Evolutionary conservation across 2,797 vertebrate species (phyloP).

Genomic region (Falco berigora): DNA sequence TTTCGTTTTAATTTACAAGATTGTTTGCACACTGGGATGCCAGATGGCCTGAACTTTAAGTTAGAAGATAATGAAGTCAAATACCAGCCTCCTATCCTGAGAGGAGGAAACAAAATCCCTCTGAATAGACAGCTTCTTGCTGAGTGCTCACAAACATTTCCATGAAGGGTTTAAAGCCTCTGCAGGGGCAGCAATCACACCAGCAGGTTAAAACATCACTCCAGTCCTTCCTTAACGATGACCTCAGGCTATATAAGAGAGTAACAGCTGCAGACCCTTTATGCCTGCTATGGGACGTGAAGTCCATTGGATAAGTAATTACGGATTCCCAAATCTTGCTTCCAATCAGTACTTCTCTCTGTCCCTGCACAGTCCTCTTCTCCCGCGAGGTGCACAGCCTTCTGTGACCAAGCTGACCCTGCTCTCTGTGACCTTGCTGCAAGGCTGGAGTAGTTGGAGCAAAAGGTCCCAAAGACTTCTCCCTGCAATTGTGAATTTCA

Average conservation of each 20-base stretch:
- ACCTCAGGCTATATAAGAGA: neutral
- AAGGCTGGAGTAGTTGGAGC: neutral
- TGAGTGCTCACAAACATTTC: neutral
- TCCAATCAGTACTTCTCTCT: neutral
- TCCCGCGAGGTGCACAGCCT: neutral
- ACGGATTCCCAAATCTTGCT: neutral
- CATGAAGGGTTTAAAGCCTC: neutral
- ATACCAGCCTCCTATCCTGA: neutral
- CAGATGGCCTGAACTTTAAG: constrained; percentile 75
- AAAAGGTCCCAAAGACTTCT: neutral
- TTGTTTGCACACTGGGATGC: constrained; percentile 71
- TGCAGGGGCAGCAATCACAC: neutral
- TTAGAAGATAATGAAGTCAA: constrained; percentile 64
- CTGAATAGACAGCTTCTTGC: neutral
- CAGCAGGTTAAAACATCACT: neutral
- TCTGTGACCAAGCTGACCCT: neutral
- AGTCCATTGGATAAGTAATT: neutral
- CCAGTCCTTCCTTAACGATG: neutral
- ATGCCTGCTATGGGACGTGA: neutral
- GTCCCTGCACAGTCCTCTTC: neutral
- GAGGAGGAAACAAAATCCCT: neutral
- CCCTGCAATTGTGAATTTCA: neutral
- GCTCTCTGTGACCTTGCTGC: neutral
- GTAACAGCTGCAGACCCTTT: neutral
- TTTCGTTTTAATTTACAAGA: constrained; percentile 68